Evolutionary conservation across 2,113 vertebrate genomes (phyloP), one percentile per base, ranked within the genome.

Genomic region (Thunnus thynnus): DNA sequence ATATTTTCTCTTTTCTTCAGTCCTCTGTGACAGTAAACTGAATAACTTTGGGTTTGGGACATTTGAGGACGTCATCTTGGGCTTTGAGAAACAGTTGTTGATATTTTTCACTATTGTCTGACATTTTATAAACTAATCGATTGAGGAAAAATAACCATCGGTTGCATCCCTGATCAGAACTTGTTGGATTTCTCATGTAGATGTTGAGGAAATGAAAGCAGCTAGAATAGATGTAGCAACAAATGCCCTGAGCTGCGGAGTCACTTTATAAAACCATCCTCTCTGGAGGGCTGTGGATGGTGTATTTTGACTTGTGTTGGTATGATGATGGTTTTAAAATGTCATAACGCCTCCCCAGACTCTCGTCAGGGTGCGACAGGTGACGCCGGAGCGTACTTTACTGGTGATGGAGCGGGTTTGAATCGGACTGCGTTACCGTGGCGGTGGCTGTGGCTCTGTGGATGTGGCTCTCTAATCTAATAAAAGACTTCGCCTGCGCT

Each of bases 381-480:
- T 65, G 82, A 56, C 32, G 9, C 16, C 22, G 5, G 16, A 41
- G 11, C 3, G 41, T 22, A 22, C 22, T 22, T 72, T 9, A 14
- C 17, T 22, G 69, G 32, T 54, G 60, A 64, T 78, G 32, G 84
- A 71, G 75, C 13, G 25, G 10, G 5, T 58, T 44, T 67, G 69
- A 85, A 75, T 64, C 1, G 17, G 54, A 51, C 67, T 2, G 22
- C 22, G 22, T 22, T 22, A 22, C 22, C 22, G 22, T 22, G 22
- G 22, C 22, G 22, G 36, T 17, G 13, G 55, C 69, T 46, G 56
- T 46, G 2, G 76, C 72, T 77, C 68, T 52, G 47, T 70, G 57
- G 66, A 63, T n/a, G 47, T 22, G 22, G 1, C 1, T 22, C 68
- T 63, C 22, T 83, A 69, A 90, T 81, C 80, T 79, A 89, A 86